Evolutionary conservation across 2,888 invertebrate species (phyloP), one percentile per base, ranked within the genome.

Genomic region (Apodemia zela): DNA sequence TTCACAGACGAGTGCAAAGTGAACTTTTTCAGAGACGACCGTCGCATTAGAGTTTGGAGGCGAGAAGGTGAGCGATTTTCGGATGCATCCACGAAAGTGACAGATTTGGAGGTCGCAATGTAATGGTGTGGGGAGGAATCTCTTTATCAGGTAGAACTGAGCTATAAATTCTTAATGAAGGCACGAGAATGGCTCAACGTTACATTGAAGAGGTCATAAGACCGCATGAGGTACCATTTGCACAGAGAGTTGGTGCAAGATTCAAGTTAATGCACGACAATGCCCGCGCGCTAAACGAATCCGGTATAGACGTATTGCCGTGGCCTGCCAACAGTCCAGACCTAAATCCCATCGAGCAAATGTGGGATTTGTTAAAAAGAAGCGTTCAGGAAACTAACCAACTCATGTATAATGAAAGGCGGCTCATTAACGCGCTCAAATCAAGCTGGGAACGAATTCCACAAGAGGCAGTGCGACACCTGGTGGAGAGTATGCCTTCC

Each of bases 281-380:
- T 58, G 21, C 58, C 35, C 58, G 59, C 60, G 29, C 49, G 13
- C 58, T 64, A 18, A 33, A 59, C 18, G 13, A 25, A 35, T 45
- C 29, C 45, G 45, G 47, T 64, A 64, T 47, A 51, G 33, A 38
- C 18, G 63, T 61, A 15, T 60, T 49, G 47, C 64, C 63, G 7
- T 61, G 64, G 64, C 61, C 64, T 33, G 61, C 63, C 18, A 64
- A 62, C 49, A 66, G 60, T 49, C 47, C 35, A 18, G 61, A 66
- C 51, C 61, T 64, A 7, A 64, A 61, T 60, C 51, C 60, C 45
- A 66, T 66, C 29, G 59, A 63, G n/a, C 59, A 61, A 62, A 61
- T 66, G 63, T 66, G 57, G 60, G 62, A 64, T 45, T 29, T 60
- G 29, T 21, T 61, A 29, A 66, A 66, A 63, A 25, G 51, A 54